Evolutionary conservation across 2,113 vertebrate genomes (phyloP).

Genomic region (Canis aureus): DNA sequence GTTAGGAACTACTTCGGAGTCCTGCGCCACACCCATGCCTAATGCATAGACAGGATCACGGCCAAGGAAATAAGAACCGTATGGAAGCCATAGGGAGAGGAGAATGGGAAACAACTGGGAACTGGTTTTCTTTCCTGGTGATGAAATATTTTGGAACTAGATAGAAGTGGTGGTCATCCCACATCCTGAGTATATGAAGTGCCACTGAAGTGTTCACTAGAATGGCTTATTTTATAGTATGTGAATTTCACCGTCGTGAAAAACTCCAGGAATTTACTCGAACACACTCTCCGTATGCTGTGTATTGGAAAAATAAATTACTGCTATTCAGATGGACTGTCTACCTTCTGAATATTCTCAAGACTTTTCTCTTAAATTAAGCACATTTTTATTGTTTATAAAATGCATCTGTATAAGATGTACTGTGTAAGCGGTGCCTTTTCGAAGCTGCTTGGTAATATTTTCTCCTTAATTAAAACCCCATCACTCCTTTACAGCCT

Average conservation of each 20-base stretch:
- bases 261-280: neutral
- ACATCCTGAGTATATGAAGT: neutral
- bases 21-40: neutral
- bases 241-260: neutral
- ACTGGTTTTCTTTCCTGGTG: neutral
- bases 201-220: neutral
- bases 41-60: neutral
- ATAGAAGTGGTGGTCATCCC: neutral
- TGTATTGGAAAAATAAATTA: slow-evolving; percentile 32
- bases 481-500: neutral
- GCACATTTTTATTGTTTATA: neutral
- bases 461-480: neutral
- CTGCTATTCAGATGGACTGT: neutral
- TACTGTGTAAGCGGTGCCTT: neutral
- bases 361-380: slow-evolving; percentile 40
- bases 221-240: neutral
- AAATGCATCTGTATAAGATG: neutral
- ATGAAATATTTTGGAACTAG: neutral
- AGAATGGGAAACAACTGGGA: neutral
- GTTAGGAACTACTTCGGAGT: neutral
- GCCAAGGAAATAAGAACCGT: neutral
- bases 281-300: neutral
- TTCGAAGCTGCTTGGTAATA: neutral
- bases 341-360: neutral
- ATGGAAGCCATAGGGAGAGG: accelerated